A percentile compares a stretch with the other conserved stretches of the same genome.
Evolutionary conservation across 2,888 invertebrate species (phyloP).

Genomic region (Aphodius granarius): DNA sequence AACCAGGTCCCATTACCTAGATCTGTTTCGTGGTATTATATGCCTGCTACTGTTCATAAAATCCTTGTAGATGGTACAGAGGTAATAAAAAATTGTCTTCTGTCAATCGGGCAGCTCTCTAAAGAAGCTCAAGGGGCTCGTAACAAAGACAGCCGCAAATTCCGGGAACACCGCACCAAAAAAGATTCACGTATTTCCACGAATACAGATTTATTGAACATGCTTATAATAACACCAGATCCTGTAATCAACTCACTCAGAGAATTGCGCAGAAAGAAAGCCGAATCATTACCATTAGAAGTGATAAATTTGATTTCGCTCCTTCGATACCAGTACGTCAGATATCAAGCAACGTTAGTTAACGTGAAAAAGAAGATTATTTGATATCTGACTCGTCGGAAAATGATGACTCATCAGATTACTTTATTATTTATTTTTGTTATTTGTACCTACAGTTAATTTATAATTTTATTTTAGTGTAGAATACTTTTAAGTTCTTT

Average conservation of each 20-base stretch:
- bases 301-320: constrained; percentile 2
- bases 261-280: background rate
- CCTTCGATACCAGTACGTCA: background rate
- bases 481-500: background rate
- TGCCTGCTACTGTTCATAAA: no score
- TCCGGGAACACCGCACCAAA: no score
- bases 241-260: background rate
- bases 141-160: no score
- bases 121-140: no score
- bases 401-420: background rate
- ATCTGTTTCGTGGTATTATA: no score
- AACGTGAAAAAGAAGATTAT: no score
- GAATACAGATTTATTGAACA: no score
- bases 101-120: no score
- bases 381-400: background rate
- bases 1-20: no score
- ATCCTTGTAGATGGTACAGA: no score
- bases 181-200: no score
- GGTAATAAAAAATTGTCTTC: no score
- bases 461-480: background rate
- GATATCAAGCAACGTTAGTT: background rate
- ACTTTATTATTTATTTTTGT: background rate
- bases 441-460: background rate
- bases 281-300: background rate
- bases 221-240: constrained; percentile 5